Conservation (phyloP, 2,888 invertebrate genomes). For the Dolomedes plantarius region DNA sequence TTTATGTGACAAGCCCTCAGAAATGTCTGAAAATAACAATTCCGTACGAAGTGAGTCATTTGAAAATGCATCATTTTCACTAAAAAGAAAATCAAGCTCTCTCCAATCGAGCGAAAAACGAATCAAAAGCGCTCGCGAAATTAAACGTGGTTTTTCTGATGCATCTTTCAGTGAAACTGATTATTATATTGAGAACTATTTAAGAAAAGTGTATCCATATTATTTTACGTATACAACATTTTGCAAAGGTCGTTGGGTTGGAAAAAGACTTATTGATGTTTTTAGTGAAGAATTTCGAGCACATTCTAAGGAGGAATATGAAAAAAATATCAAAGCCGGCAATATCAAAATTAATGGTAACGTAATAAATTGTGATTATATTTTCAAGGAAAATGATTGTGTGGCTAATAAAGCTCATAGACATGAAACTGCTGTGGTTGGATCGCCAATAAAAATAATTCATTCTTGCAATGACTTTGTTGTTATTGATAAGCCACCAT, state of each 20-base stretch:
- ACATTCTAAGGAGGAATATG: constrained; percentile 93
- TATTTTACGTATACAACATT: constrained; percentile 97
- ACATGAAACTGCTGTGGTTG: constrained; percentile 99
- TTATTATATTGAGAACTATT: constrained; percentile 95
- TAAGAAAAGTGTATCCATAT: constrained; percentile 97
- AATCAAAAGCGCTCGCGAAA: constrained; percentile 19
- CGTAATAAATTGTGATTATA: constrained; percentile 91
- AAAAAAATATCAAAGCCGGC: constrained; percentile 75
- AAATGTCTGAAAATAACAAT: neutral
- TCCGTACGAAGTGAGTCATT: too few species aligned
- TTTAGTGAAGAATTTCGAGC: constrained; percentile 94
- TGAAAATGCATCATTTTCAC: neutral
- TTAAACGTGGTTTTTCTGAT: constrained; percentile 43
- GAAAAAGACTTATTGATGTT: constrained; percentile 92
- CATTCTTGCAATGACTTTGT: constrained; percentile 99
- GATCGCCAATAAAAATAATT: constrained; percentile 95
- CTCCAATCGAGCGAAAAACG: constrained; percentile 21
- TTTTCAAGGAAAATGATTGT: constrained; percentile 93
- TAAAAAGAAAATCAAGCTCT: constrained; percentile 31
- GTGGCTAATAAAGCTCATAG: constrained; percentile 89
- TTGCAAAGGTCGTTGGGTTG: constrained; percentile 97
- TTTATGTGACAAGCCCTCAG: too few species aligned
- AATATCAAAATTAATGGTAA: constrained; percentile 76
- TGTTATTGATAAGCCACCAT: constrained; percentile 99
- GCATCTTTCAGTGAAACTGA: constrained; percentile 85